phyloP scores from a whole-genome alignment of 1,140 invertebrate genomes.

The Sycophaga agraensis region DNA sequence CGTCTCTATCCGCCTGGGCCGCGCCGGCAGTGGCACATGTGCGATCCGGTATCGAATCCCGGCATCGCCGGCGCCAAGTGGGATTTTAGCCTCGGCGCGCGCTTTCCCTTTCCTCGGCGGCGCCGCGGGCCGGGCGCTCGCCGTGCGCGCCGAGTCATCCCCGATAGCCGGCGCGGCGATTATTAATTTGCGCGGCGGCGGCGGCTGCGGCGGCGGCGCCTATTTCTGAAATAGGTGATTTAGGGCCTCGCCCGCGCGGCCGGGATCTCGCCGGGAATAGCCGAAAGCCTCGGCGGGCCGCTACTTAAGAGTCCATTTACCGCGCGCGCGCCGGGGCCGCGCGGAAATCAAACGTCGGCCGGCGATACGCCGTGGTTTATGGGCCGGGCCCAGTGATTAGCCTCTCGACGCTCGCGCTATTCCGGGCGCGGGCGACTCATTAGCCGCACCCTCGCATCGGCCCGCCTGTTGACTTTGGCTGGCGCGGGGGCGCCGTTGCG shows the following conservation, averaged over 20 bases:
- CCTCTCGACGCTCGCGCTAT: background rate
- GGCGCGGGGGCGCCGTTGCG: no score
- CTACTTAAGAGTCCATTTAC: conserved; percentile 38
- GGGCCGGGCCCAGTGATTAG: conserved; percentile 5
- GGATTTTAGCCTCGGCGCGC: conserved; percentile 33
- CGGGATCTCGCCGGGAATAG: conserved; percentile 27
- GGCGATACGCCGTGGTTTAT: background rate
- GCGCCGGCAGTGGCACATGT: conserved; percentile 14
- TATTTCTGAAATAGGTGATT: conserved; percentile 57
- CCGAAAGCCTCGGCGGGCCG: no score
- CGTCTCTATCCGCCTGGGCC: background rate
- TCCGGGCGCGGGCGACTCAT: background rate
- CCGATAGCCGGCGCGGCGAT: conserved; percentile 35
- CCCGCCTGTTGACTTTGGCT: conserved; percentile 17
- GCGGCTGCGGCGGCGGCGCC: conserved; percentile 45
- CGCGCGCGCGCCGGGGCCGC: no score
- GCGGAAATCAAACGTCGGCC: conserved; percentile 15
- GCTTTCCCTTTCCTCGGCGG: conserved; percentile 29
- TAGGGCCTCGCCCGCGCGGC: conserved; percentile 29
- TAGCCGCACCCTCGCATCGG: background rate
- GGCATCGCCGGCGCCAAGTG: conserved; percentile 38
- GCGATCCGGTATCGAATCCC: conserved; percentile 37
- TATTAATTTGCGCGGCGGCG: conserved; percentile 48
- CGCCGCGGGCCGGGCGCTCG: no score
- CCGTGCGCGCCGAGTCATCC: no score